A percentile compares a stretch with the other conserved stretches of the same genome.
Evolutionary conservation across 2,113 vertebrate species (phyloP).

Genomic region (Pygoscelis adeliae): DNA sequence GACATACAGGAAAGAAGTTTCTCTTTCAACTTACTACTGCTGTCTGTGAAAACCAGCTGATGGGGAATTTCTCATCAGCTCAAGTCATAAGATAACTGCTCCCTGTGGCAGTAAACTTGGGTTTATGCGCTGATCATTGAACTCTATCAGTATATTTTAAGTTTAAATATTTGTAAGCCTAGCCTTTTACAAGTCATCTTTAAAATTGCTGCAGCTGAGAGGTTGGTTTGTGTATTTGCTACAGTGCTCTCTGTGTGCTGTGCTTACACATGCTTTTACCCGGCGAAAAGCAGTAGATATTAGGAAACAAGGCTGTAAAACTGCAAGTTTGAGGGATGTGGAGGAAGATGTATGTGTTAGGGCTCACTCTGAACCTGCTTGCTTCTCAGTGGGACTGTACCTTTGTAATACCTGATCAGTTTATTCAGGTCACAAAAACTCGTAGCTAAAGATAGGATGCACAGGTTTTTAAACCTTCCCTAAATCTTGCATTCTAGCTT

Average conservation of each 20-base stretch:
- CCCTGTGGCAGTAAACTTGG: not conserved
- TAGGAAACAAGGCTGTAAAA: not conserved
- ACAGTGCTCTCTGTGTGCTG: not conserved
- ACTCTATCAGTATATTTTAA: not conserved
- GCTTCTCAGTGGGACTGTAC: not conserved
- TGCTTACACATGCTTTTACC: not conserved
- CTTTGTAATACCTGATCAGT: not conserved
- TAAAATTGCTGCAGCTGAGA: not conserved
- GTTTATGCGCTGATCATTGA: not conserved
- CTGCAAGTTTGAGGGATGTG: not conserved
- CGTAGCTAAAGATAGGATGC: not conserved
- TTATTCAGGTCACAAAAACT: not conserved
- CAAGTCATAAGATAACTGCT: not conserved
- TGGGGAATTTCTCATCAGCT: not conserved
- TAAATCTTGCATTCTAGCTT: conserved; percentile 1
- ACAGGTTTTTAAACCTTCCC: not conserved
- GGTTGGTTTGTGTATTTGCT: not conserved
- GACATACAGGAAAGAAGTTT: not conserved
- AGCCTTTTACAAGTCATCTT: not conserved
- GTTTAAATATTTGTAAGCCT: not conserved
- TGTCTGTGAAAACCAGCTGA: not conserved
- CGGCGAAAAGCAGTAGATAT: not conserved
- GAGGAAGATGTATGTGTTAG: not conserved
- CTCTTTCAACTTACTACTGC: not conserved
- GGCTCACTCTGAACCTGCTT: not conserved